Percentiles rank a stretch among this genome's conserved stretches.
Conservation (phyloP, 2,797 vertebrate genomes). For the Myotis findleyi region DNA sequence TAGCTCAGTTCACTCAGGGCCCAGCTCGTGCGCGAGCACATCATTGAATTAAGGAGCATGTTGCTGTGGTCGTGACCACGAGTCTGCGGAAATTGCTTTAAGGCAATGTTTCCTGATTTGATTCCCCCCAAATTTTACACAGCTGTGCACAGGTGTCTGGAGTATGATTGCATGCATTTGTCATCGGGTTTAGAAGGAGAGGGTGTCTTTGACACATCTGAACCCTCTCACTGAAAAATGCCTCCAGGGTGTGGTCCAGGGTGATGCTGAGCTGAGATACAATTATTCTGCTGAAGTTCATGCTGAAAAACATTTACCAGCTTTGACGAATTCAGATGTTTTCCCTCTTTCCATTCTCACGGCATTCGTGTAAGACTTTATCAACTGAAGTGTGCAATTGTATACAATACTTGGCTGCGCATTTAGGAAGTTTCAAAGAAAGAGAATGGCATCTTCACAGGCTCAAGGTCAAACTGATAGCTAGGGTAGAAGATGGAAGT, state of each 20-base stretch:
- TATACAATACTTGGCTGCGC: not conserved
- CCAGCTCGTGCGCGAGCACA: not conserved
- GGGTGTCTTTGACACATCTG: constrained; percentile 61
- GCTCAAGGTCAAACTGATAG: not conserved
- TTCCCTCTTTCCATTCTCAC: not conserved
- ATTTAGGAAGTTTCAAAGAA: not conserved
- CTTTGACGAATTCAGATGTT: constrained; percentile 7
- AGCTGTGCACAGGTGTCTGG: constrained; percentile 40
- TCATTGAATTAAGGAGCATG: not conserved
- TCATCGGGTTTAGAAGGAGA: constrained; percentile 67
- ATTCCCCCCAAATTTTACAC: constrained; percentile 61
- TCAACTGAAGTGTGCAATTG: not conserved
- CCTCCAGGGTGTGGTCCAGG: not conserved
- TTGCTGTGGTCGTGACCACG: not conserved
- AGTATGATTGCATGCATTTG: constrained; percentile 56
- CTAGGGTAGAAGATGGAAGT: not conserved
- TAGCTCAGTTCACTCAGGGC: not conserved
- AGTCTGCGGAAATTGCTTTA: constrained; percentile 59
- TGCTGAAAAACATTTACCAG: not conserved
- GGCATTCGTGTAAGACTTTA: not conserved
- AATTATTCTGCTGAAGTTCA: constrained; percentile 52
- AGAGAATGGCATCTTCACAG: not conserved
- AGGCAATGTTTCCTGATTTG: constrained; percentile 67
- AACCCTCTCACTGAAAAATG: constrained; percentile 46
- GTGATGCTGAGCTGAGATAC: constrained; percentile 16